A percentile compares a stretch with the other conserved stretches of the same genome.
Conservation (phyloP, 64 coral and sea anemone genomes). For the Catalaphyllia jardinei region DNA sequence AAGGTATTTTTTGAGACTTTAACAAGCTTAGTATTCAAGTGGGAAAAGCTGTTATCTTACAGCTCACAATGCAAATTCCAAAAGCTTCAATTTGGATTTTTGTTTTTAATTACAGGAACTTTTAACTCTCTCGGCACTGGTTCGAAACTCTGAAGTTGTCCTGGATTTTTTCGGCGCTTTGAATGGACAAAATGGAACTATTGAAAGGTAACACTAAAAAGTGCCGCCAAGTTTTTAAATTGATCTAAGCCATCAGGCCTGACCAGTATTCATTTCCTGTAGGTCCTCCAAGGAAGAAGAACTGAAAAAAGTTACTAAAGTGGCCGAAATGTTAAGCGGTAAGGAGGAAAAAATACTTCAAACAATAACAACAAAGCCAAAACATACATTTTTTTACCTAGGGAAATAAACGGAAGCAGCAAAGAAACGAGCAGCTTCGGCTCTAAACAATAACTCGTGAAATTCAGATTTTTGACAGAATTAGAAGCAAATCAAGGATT, state of each 20-base stretch:
- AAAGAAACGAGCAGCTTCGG: too few relatives aligned
- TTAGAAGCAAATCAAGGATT: too few relatives aligned
- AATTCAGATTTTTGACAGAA: too few relatives aligned
- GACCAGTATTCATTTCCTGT: neutral
- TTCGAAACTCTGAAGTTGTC: neutral
- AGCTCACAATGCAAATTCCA: neutral
- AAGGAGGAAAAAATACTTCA: neutral
- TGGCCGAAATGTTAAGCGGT: slow-evolving; percentile 12
- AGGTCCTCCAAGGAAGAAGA: slow-evolving; percentile 13
- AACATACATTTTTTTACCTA: too few relatives aligned
- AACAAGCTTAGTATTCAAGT: too few relatives aligned
- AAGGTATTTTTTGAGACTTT: neutral
- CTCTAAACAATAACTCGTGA: neutral
- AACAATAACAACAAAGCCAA: too few relatives aligned
- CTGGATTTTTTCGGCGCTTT: slow-evolving; percentile 15
- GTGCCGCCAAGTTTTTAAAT: neutral
- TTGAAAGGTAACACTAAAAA: neutral
- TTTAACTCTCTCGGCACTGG: neutral
- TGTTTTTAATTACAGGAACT: neutral
- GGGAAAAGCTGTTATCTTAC: neutral
- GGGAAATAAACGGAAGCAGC: too few relatives aligned
- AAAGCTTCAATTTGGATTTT: too few relatives aligned
- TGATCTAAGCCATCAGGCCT: neutral
- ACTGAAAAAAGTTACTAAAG: slow-evolving; percentile 11
- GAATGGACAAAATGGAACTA: neutral